Evolutionary conservation across 2,113 vertebrate genomes (phyloP).

Genomic region (Phylloscopus trochilus): DNA sequence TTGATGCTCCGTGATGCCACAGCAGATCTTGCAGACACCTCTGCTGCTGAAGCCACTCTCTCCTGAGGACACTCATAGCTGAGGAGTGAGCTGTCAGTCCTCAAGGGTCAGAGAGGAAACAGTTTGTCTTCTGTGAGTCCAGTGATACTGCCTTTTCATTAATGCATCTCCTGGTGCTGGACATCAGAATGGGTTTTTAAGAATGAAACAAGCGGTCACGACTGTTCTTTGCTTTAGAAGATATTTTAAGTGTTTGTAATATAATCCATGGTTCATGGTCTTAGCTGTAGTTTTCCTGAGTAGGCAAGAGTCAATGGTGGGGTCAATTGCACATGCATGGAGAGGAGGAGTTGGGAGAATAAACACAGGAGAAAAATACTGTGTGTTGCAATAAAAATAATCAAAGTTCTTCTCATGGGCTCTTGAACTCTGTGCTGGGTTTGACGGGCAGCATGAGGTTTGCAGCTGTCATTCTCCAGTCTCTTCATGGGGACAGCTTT

Average conservation of each 20-base stretch:
- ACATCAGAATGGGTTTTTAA: background rate
- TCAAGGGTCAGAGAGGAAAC: background rate
- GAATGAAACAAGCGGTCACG: background rate
- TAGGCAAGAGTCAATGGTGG: background rate
- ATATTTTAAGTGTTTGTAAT: background rate
- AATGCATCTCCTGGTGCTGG: background rate
- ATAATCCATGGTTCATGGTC: background rate
- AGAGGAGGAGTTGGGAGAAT: background rate
- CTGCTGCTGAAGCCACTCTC: background rate
- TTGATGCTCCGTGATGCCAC: background rate
- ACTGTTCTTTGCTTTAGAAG: background rate
- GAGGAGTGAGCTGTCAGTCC: background rate
- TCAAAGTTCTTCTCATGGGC: background rate
- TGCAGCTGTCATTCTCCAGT: conserved; percentile 27
- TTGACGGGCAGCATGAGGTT: background rate
- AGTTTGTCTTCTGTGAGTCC: background rate
- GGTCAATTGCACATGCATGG: background rate
- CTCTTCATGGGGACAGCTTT: background rate
- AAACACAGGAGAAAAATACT: background rate
- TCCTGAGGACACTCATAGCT: background rate
- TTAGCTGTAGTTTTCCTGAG: background rate
- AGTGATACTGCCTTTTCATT: background rate
- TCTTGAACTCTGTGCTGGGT: background rate
- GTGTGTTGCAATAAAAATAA: conserved; percentile 8
- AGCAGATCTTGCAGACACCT: background rate